Conservation (phyloP, 37 sponge, comb jelly and placozoan genomes). For the Halisarca cf. caerulea region DNA sequence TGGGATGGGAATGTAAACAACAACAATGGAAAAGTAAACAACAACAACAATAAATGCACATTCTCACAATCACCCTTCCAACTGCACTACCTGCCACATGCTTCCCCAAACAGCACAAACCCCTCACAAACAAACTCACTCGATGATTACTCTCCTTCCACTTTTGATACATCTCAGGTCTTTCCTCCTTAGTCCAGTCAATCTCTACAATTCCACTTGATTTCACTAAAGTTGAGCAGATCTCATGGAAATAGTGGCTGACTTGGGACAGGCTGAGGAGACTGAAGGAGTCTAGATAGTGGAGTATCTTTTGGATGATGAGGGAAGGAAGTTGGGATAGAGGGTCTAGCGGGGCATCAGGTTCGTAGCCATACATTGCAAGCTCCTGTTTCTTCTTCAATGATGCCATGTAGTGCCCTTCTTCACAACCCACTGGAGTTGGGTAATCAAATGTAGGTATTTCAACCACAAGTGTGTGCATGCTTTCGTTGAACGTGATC, state of each 20-base stretch:
- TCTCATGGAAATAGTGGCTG: constrained; percentile 45
- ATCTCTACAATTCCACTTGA: constrained; percentile 47
- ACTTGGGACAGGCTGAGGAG: constrained; percentile 64
- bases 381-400: constrained; percentile 60
- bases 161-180: not conserved
- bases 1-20: not conserved
- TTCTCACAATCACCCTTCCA: not conserved
- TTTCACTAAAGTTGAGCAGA: constrained; percentile 47
- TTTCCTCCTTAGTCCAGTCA: constrained; percentile 15
- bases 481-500: constrained; percentile 12
- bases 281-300: constrained; percentile 49
- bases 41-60: not conserved
- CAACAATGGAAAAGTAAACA: not conserved
- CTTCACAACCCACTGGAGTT: not conserved
- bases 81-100: not conserved
- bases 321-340: constrained; percentile 62
- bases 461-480: not conserved
- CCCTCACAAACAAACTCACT: not conserved
- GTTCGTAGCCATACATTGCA: constrained; percentile 47
- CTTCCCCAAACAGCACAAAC: not conserved
- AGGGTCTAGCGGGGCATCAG: constrained; percentile 47
- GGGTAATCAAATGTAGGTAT: not conserved
- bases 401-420: constrained; percentile 23
- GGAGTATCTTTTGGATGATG: constrained; percentile 25
- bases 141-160: constrained; percentile 1